Conservation (phyloP, 2,113 vertebrate genomes). For the Ursus arctos region DNA sequence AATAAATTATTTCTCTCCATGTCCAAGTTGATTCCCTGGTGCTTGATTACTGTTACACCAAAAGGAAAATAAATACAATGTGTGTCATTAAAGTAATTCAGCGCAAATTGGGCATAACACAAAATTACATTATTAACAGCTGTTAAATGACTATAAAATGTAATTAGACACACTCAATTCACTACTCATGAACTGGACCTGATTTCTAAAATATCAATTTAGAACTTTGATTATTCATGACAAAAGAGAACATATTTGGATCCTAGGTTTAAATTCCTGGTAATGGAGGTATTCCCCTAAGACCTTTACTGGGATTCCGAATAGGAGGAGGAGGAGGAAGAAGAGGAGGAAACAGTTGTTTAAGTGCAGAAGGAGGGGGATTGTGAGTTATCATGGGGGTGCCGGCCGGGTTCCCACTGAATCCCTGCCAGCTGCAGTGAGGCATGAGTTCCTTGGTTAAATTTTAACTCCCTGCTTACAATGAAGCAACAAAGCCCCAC, state of each 20-base stretch:
- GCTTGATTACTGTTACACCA: constrained; percentile 81
- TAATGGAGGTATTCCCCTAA: constrained; percentile 65
- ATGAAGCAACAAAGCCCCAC: constrained; percentile 70
- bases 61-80: constrained; percentile 80
- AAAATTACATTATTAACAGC: constrained; percentile 85
- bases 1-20: constrained; percentile 71
- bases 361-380: constrained; percentile 10
- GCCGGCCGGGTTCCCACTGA: constrained; percentile 68
- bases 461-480: constrained; percentile 81
- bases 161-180: constrained; percentile 83
- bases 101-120: constrained; percentile 82
- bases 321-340: background rate
- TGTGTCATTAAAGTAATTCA: constrained; percentile 82
- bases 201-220: constrained; percentile 82
- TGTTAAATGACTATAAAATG: constrained; percentile 85
- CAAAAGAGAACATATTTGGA: constrained; percentile 75
- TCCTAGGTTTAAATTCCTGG: constrained; percentile 74
- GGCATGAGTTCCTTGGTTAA: constrained; percentile 77
- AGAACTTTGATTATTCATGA: constrained; percentile 75
- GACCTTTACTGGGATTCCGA: constrained; percentile 61
- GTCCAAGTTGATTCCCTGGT: constrained; percentile 71
- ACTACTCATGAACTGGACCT: constrained; percentile 79
- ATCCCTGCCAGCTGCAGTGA: constrained; percentile 76
- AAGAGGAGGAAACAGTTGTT: constrained; percentile 57
- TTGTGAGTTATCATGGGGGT: constrained; percentile 45